Conservation (phyloP, 2,888 invertebrate genomes). For the Chloroclystis v-ata region DNA sequence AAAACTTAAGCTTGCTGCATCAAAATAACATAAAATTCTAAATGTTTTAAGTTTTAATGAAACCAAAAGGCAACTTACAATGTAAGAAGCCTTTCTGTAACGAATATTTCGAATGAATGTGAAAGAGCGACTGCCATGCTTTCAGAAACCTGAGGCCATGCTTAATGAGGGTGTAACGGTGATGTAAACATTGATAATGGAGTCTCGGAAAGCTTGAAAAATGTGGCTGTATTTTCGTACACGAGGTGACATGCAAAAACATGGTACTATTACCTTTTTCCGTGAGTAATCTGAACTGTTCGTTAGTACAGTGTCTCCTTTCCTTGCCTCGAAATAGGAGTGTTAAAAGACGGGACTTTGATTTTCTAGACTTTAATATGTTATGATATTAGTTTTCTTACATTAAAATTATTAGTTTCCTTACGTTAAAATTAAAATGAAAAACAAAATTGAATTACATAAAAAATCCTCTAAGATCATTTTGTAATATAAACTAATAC, state of each 20-base stretch:
- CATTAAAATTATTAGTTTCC: too few relatives aligned
- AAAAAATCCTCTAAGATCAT: too few relatives aligned
- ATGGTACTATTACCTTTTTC: conserved; percentile 41
- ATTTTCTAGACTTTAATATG: conserved; percentile 9
- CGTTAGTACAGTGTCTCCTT: conserved; percentile 21
- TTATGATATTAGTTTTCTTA: neutral
- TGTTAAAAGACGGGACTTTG: conserved; percentile 7
- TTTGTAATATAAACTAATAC: too few relatives aligned
- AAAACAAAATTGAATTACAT: too few relatives aligned
- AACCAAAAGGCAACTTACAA: neutral
- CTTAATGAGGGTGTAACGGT: conserved; percentile 18
- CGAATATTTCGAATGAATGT: conserved; percentile 5
- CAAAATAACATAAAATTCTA: neutral
- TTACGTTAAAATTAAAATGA: too few relatives aligned
- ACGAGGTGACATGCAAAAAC: conserved; percentile 39
- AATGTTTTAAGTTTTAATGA: neutral
- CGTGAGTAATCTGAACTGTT: conserved; percentile 26
- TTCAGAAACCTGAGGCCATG: conserved; percentile 14
- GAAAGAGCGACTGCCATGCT: conserved; percentile 13
- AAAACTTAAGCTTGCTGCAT: neutral
- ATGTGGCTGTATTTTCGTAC: conserved; percentile 32
- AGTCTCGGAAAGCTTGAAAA: conserved; percentile 25
- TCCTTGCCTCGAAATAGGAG: conserved; percentile 5
- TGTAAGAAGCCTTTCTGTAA: neutral
- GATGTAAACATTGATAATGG: conserved; percentile 29